Percentiles rank a stretch among this genome's conserved stretches.
These are phyloP conservation scores for Embiotoca jacksoni DNA, from an alignment of 2,113 vertebrate genomes.

Conservation along the genomic window DNA sequence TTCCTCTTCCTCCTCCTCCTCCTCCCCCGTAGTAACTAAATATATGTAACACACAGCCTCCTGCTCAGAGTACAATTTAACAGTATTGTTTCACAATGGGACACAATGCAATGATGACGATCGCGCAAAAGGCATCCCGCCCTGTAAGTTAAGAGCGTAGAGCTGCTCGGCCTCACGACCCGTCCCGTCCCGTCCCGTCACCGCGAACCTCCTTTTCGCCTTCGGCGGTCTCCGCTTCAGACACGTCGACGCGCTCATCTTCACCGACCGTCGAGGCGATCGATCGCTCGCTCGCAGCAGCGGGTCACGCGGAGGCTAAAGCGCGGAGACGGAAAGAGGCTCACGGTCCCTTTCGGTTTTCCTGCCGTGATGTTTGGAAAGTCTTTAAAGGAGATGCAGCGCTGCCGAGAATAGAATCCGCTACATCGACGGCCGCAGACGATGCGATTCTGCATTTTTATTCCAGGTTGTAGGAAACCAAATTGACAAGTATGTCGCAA, in stretches of 20 bases:
- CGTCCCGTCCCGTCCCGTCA: conserved; percentile 32
- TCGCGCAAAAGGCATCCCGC: conserved; percentile 42
- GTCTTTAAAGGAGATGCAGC: conserved; percentile 26
- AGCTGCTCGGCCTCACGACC: conserved; percentile 70
- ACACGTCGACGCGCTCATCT: conserved; percentile 23
- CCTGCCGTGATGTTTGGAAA: conserved; percentile 4
- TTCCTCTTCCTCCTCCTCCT: too few species aligned
- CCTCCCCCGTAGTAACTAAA: conserved; percentile 34
- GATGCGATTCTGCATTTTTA: conserved; percentile 19
- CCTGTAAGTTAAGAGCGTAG: conserved; percentile 45
- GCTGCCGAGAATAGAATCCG: neutral
- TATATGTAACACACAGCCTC: conserved; percentile 53
- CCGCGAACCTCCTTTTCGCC: conserved; percentile 57
- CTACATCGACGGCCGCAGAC: conserved; percentile 12
- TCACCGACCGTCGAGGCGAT: conserved; percentile 42
- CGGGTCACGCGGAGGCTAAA: conserved; percentile 37
- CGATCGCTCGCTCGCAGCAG: conserved; percentile 28
- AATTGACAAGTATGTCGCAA: conserved; percentile 2
- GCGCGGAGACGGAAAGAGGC: neutral
- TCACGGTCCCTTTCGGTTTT: neutral
- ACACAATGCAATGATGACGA: conserved; percentile 75
- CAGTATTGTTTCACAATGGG: conserved; percentile 67
- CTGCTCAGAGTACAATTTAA: conserved; percentile 65
- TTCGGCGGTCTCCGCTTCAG: conserved; percentile 66
- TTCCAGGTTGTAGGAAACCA: conserved; percentile 8